Base-by-base conservation (phyloP, 2,888 invertebrate species). In the Parnassius orleans region DNA sequence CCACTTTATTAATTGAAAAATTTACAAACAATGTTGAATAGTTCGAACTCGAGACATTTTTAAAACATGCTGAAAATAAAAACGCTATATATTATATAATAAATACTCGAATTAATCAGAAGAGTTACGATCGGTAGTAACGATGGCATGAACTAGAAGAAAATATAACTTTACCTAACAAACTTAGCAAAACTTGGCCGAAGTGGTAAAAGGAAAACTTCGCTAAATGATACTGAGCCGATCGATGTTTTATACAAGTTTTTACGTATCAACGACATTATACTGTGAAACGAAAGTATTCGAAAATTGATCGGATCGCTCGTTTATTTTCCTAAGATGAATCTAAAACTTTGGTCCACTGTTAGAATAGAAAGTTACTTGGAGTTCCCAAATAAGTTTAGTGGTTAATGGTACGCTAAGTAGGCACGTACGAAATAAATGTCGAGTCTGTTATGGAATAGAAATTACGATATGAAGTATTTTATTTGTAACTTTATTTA, bases 71-170 rank as follows among this genome's bases (percentile, higher is more conserved):
- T 24, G 24, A 24, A 24, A 24, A 24, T 24, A 24, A 24, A 24
- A 24, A 24, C 24, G 3, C 3, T 24, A 5, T 24, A 24, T 19
- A 2, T 19, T 19, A 2, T 5, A 12, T 48, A 46, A n/a, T n/a
- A 11, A 55, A 12, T 19, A 10, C 24, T 33, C 47, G 65, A 86
- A 88, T 89, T 89, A 88, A 90, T 88, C 84, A 84, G 78, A 80
- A 69, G 68, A 83, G 87, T 88, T 90, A 90, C 89, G 90, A 84
- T 83, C 80, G 70, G 60, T 69, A 66, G 79, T 89, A 90, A 90
- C 79, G 90, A 88, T 78, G 77, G 80, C 86, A 87, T 84, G 85
- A 69, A 80, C 78, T 73, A 73, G 75, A 71, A 69, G 70, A 80
- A 80, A 81, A 84, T 83, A 81, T 81, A 84, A 81, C 76, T 80